Conservation (phyloP, 2,113 vertebrate species). For the Marmota flaviventris region DNA sequence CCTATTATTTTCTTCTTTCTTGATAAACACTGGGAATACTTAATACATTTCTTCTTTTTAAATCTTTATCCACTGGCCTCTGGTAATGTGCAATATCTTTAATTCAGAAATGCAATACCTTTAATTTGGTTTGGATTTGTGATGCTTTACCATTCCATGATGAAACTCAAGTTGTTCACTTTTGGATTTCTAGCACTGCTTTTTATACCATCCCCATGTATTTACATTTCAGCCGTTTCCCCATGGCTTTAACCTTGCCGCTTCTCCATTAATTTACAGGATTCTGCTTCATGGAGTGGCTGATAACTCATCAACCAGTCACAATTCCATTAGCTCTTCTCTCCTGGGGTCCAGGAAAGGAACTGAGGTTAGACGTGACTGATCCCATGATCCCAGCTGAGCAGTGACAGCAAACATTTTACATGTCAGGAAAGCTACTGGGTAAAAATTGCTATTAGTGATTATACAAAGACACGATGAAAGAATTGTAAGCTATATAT, state of each 20-base stretch:
- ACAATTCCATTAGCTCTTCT: not conserved
- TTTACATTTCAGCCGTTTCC: constrained; percentile 29
- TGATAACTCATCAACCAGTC: not conserved
- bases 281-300: not conserved
- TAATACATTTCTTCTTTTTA: not conserved
- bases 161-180: not conserved
- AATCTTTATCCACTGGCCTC: not conserved
- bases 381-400: constrained; percentile 3
- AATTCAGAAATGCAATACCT: not conserved
- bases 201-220: not conserved
- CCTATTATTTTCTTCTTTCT: not conserved
- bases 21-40: not conserved
- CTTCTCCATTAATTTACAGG: constrained; percentile 22
- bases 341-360: not conserved
- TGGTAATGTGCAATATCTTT: not conserved
- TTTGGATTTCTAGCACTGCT: not conserved
- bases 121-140: constrained; percentile 34
- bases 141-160: not conserved
- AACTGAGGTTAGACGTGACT: not conserved
- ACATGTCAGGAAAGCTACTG: constrained; percentile 32
- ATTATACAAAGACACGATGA: constrained; percentile 32
- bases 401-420: constrained; percentile 36
- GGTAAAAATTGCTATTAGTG: constrained; percentile 46
- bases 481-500: not conserved
- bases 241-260: not conserved